These are phyloP conservation scores for Ictidomys tridecemlineatus DNA, from an alignment of 2,113 vertebrate genomes.

Conservation along the genomic window DNA sequence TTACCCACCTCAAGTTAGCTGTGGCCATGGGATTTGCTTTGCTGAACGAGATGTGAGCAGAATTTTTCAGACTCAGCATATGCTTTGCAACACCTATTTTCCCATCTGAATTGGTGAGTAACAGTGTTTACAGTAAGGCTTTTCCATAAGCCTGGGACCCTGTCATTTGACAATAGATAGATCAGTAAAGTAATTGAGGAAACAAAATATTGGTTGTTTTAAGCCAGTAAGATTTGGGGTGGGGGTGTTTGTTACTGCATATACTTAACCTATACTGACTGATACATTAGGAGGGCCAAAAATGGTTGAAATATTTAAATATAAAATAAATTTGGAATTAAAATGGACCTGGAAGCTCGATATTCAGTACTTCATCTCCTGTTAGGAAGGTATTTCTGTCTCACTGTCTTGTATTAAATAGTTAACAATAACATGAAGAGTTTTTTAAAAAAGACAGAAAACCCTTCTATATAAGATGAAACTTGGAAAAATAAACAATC, in stretches of 20 bases:
- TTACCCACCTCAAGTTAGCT: neutral
- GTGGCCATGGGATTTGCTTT: neutral
- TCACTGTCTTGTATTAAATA: neutral
- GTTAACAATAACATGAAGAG: constrained; percentile 1
- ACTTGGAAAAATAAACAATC: neutral
- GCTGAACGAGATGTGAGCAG: neutral
- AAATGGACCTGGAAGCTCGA: neutral
- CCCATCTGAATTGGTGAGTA: neutral
- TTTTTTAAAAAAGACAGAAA: neutral
- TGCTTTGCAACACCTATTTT: neutral
- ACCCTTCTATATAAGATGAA: constrained; percentile 19
- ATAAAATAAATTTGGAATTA: constrained; percentile 25
- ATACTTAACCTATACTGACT: neutral
- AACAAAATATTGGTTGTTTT: neutral
- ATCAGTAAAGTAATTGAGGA: constrained; percentile 1
- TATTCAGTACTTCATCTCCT: neutral
- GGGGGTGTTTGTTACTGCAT: neutral
- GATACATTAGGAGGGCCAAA: neutral
- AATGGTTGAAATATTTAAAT: constrained; percentile 44
- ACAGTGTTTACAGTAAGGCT: neutral
- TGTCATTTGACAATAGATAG: neutral
- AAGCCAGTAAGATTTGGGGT: neutral
- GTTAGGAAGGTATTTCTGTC: neutral
- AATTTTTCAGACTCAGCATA: neutral
- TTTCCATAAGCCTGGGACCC: neutral